phyloP scores from a whole-genome alignment of 2,113 vertebrate species.

The Xenopus borealis region DNA sequence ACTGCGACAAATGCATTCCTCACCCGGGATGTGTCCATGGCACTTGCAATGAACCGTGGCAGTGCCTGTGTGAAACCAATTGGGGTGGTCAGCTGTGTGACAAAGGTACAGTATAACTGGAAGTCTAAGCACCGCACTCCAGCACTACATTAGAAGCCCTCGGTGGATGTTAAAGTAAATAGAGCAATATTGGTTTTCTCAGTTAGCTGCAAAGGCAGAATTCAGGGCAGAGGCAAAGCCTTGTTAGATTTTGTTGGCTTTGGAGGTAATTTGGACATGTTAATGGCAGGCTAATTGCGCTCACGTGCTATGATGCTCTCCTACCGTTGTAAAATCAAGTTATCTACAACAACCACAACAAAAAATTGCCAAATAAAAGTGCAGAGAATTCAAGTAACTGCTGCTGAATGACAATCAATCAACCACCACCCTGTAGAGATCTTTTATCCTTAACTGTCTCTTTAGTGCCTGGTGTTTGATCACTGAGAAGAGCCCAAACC shows the following conservation, averaged over 20 bases:
- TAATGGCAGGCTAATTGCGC: not conserved
- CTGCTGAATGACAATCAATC: too few species aligned
- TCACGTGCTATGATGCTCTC: too few species aligned
- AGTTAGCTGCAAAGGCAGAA: not conserved
- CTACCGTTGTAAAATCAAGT: too few species aligned
- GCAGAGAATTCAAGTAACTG: too few species aligned
- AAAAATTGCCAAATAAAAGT: too few species aligned
- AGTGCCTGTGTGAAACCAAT: slow-evolving; percentile 97
- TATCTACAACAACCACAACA: too few species aligned
- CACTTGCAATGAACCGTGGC: slow-evolving; percentile 93
- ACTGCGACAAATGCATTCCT: slow-evolving; percentile 96
- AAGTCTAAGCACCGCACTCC: too few species aligned
- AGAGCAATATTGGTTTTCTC: not conserved
- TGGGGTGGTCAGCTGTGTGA: slow-evolving; percentile 98
- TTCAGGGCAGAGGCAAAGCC: not conserved
- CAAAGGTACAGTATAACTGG: slow-evolving; percentile 75
- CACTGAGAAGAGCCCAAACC: too few species aligned
- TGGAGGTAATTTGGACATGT: not conserved
- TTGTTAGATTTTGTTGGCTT: not conserved
- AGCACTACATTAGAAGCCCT: not conserved
- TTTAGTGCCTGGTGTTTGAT: too few species aligned
- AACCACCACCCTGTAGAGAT: too few species aligned
- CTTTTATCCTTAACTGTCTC: too few species aligned
- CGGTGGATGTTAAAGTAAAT: slow-evolving; percentile 5
- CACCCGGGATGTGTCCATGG: slow-evolving; percentile 95